Base-by-base conservation (phyloP, 1,140 invertebrate genomes). In the Venturia canescens region DNA sequence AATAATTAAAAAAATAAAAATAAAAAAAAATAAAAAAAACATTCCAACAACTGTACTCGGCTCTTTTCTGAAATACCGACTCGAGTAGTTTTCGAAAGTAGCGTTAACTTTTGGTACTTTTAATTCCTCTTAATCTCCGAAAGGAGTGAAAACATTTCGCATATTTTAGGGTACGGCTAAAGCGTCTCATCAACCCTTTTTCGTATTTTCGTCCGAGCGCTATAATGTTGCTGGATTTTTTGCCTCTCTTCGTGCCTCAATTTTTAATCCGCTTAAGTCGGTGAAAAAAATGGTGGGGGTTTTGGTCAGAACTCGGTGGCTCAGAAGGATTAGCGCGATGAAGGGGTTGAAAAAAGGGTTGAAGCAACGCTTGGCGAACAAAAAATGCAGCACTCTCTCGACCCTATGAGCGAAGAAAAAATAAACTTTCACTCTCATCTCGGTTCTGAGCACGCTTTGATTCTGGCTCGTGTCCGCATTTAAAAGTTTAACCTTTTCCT, bases 381-480 rank as follows among this genome's bases (percentile, higher is more conserved):
- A 57, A 57, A 57, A 57, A 57, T 5, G 7, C 53, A 57, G 21
- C 9, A n/a, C 53, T 57, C 38, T 44, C 38, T 44, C 38, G 38
- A 44, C 53, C n/a, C n/a, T 57, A 57, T 57, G 21, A 57, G 18
- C 21, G 21, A 57, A 57, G n/a, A 57, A 57, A 23, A 57, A 57
- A 57, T 57, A 57, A 57, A 57, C 53, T 57, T 57, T 57, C 53
- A 57, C 53, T 57, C 53, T 57, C 53, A 23, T 57, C 53, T 57
- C 53, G 18, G 18, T 57, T 18, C 18, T 57, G 13, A 23, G 53
- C 13, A 44, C 38, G 38, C 38, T 44, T 57, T 57, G 21, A 57
- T 21, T n/a, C 18, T 23, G 53, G 53, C 53, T 57, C 53, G 53
- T 57, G 3, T 23, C 21, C 1, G 21, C 18, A 57, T 57, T 57